phyloP scores from a whole-genome alignment of 2,113 vertebrate species.

The Tonatia bakeri region DNA sequence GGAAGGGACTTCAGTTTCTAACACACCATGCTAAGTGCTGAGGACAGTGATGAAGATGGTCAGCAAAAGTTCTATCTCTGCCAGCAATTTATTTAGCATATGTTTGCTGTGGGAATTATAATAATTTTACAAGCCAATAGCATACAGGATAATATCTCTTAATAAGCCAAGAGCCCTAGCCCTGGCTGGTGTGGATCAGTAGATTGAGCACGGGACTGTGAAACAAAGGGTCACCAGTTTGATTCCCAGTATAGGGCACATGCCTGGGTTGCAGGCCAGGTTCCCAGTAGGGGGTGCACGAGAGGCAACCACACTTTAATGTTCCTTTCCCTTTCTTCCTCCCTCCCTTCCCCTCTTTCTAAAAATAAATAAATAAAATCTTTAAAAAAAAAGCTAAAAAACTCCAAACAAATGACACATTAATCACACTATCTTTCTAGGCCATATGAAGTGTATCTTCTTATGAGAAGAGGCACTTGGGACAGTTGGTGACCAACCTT shows the following conservation, averaged over 20 bases:
- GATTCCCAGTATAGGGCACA: no score
- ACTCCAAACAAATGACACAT: neutral
- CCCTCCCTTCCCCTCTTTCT: no score
- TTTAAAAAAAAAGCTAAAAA: no score
- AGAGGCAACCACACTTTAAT: no score
- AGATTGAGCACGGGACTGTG: no score
- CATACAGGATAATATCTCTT: neutral
- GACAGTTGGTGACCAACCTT: neutral
- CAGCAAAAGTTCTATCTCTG: neutral
- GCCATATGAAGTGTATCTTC: neutral
- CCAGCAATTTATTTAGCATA: neutral
- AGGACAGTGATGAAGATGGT: neutral
- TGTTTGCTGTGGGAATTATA: neutral
- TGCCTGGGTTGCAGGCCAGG: no score
- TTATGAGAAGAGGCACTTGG: no score
- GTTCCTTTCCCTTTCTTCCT: no score
- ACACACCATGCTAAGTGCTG: neutral
- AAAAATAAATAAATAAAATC: no score
- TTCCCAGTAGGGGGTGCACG: no score
- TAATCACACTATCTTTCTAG: neutral
- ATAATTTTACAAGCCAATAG: neutral
- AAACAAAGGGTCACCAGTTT: no score
- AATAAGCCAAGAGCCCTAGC: neutral
- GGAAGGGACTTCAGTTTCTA: neutral
- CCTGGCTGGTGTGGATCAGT: no score